Conservation (phyloP, 2,113 vertebrate genomes). For the Malaclemys terrapin region DNA sequence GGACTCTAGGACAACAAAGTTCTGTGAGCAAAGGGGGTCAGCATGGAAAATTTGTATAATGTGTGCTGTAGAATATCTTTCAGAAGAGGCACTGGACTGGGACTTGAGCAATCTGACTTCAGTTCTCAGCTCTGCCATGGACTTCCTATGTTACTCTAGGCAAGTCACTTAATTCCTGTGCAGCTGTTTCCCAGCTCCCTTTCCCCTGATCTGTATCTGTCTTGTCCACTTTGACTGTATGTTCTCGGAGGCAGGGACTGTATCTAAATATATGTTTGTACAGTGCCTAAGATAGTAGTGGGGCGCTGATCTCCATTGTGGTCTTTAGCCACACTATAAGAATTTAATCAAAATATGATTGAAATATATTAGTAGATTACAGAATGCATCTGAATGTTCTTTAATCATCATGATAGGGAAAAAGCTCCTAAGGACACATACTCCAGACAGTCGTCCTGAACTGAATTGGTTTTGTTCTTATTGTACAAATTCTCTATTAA, state of each 20-base stretch:
- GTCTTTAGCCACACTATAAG: background rate
- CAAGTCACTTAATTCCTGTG: background rate
- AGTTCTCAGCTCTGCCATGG: background rate
- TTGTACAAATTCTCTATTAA: background rate
- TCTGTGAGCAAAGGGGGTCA: background rate
- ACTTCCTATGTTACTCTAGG: background rate
- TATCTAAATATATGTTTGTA: background rate
- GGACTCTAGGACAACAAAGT: background rate
- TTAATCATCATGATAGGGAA: background rate
- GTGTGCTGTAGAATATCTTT: background rate
- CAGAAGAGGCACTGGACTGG: background rate
- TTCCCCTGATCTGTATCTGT: background rate
- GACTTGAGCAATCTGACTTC: background rate
- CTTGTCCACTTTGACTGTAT: background rate
- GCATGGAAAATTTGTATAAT: background rate
- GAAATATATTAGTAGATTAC: background rate
- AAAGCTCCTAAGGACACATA: background rate
- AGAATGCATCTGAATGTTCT: background rate
- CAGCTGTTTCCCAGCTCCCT: background rate
- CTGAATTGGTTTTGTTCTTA: background rate
- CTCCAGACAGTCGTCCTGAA: background rate
- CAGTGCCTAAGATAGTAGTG: background rate
- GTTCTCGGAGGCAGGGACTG: background rate
- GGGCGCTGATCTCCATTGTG: background rate
- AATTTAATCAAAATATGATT: background rate